Base-by-base conservation (phyloP, 2,113 vertebrate genomes). In the Prionailurus bengalensis region DNA sequence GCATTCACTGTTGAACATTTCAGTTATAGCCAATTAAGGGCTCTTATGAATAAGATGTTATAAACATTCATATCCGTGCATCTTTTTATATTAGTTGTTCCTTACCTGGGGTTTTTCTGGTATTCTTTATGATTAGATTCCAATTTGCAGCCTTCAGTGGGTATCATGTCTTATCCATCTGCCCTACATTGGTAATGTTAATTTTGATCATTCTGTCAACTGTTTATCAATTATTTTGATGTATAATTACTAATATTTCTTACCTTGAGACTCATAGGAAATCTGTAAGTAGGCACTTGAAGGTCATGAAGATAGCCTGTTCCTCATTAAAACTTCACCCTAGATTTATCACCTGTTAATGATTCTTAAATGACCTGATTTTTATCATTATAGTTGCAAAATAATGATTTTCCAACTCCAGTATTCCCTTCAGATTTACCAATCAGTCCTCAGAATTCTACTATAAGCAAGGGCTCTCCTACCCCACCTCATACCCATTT, bases 1-100 rank as follows among this genome's bases (percentile, higher is more conserved):
- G 42, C 85, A 90, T 71, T 95, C 89, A 84, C 58, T 90, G 3
- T 76, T 96, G 76, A 92, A 25, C 4, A 31, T 85, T 96, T 89
- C 33, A 76, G 45, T 53, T 91, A 66, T 66, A 78, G 45, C 65
- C 9, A 31, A 23, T 88, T 84, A 80, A 90, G 13, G 29, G 3
- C 5, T 74, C 39, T 36, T 33, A 78, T 9, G 17, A 93, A 73
- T 83, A 88, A 91, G 14, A 74, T 71, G 29, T 61, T 91, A n/a
- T 85, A 48, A 93, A 55, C 6, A 66, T 79, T 79, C 9, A 42
- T 89, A 89, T 39, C 31, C 5, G 15, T 91, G 4, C 13, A 88
- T 55, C 4, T 78, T 93, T 94, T 55, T 36, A 61, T 31, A 51
- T 65, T 23, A 93, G 70, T n/a, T 91, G 17, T 65, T 90, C 33